Conservation (phyloP, 2,888 invertebrate species). For the Rhagonycha fulva region DNA sequence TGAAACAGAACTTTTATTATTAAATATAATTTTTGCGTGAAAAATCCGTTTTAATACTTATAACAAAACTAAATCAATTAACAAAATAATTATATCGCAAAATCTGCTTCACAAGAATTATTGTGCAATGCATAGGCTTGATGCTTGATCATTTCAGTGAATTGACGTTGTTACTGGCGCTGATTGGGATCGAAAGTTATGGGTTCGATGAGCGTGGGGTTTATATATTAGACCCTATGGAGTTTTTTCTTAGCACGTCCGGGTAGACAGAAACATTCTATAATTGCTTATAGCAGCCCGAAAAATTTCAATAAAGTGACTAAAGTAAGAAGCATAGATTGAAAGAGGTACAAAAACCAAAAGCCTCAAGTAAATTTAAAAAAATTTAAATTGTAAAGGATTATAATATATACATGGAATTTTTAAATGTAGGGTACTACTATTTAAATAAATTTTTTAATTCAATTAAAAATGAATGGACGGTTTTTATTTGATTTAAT, state of each 20-base stretch:
- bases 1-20: background rate
- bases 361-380: background rate
- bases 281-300: too few species aligned
- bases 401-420: too few species aligned
- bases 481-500: background rate
- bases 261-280: too few species aligned
- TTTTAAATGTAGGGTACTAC: too few species aligned
- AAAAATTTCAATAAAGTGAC: background rate
- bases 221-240: background rate
- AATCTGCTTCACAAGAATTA: background rate
- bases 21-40: background rate
- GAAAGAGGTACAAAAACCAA: background rate
- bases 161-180: background rate
- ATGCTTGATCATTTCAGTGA: background rate
- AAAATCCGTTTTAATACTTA: background rate
- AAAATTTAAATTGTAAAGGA: too few species aligned
- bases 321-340: background rate
- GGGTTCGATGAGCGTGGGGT: too few species aligned
- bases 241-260: background rate
- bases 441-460: too few species aligned
- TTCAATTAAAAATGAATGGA: too few species aligned
- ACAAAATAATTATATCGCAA: background rate
- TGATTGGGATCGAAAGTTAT: background rate
- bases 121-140: too few species aligned
- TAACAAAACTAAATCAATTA: background rate